These are phyloP conservation scores for Fratercula arctica DNA, from an alignment of 2,797 vertebrate genomes.

Conservation along the genomic window DNA sequence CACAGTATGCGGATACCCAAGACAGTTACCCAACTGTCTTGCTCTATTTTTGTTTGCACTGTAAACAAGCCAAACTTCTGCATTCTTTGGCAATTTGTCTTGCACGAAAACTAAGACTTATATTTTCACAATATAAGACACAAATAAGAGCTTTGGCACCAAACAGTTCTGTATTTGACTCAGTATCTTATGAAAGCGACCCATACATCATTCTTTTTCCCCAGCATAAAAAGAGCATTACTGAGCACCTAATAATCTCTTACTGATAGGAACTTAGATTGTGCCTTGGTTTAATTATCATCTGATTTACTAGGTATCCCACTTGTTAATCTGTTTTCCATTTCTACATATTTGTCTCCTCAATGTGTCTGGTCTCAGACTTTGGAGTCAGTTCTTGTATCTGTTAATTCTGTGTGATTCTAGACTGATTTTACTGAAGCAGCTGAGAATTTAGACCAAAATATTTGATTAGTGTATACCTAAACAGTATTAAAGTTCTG, in stretches of 20 bases:
- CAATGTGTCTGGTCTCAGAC: background rate
- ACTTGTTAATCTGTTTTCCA: background rate
- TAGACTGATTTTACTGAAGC: background rate
- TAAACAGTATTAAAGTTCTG: background rate
- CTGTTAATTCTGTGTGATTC: background rate
- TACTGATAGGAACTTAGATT: background rate
- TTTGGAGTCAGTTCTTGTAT: background rate
- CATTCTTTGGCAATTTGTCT: background rate
- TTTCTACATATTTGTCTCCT: background rate
- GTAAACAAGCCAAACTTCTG: background rate
- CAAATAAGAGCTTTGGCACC: background rate
- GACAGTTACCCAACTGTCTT: background rate
- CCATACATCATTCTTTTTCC: background rate
- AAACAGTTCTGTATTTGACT: background rate
- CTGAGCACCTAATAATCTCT: background rate
- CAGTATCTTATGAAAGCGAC: background rate
- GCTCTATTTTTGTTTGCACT: background rate
- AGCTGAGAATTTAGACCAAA: background rate
- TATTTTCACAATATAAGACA: background rate
- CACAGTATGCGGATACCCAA: background rate
- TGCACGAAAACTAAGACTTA: background rate
- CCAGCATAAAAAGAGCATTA: background rate
- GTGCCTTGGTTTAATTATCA: background rate
- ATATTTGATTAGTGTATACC: background rate
- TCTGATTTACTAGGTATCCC: background rate